Conservation (phyloP, 2,888 invertebrate species). For the Idaea biselata region DNA sequence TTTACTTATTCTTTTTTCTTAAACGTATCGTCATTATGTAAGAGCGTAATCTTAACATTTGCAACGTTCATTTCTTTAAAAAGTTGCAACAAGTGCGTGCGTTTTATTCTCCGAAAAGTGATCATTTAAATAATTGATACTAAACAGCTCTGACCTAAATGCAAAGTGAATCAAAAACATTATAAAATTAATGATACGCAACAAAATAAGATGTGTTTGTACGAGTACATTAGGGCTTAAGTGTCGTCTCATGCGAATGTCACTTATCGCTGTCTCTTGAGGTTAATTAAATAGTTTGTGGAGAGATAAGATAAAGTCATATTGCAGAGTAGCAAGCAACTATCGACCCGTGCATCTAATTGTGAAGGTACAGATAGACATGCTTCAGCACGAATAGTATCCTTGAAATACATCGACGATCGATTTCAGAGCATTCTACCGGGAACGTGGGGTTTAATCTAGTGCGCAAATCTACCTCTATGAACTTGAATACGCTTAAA, state of each 20-base stretch:
- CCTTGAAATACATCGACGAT: too few species aligned
- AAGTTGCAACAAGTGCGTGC: not conserved
- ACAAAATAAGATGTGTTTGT: constrained; percentile 18
- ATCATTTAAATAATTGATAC: constrained; percentile 7
- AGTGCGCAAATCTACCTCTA: too few species aligned
- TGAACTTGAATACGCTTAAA: too few species aligned
- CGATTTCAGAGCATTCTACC: too few species aligned
- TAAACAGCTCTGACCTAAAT: constrained; percentile 32
- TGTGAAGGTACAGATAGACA: constrained; percentile 33
- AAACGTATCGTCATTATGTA: not conserved
- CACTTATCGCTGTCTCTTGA: constrained; percentile 66
- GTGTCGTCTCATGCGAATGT: constrained; percentile 62
- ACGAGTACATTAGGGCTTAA: constrained; percentile 5
- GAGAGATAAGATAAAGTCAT: constrained; percentile 67
- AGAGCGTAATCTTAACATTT: not conserved
- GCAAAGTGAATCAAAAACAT: constrained; percentile 18
- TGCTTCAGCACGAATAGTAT: too few species aligned
- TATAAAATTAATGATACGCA: constrained; percentile 23
- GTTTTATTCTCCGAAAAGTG: not conserved
- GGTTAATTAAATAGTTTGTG: constrained; percentile 75
- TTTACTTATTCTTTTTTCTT: not conserved
- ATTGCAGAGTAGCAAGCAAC: constrained; percentile 60
- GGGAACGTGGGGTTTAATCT: too few species aligned
- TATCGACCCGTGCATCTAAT: constrained; percentile 70
- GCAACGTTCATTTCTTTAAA: not conserved